These are phyloP conservation scores for Sebastes nivosus DNA, from an alignment of 2,797 vertebrate species.

Conservation along the genomic window DNA sequence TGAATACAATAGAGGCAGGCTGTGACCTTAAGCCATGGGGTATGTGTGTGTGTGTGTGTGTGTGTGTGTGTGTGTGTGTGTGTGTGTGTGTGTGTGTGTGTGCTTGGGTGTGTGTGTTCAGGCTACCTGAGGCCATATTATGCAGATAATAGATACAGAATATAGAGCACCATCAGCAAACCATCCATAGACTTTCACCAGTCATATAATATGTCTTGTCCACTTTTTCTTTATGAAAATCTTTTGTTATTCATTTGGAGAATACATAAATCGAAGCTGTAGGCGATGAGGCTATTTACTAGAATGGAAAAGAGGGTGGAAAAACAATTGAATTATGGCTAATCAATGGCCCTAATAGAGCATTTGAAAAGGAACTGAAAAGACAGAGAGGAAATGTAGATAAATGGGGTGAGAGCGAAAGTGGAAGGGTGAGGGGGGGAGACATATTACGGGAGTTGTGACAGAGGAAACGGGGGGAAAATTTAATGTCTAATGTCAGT, in stretches of 20 bases:
- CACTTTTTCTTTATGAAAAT: slow-evolving; percentile 1
- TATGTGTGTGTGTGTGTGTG: background rate
- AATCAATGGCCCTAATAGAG: slow-evolving; percentile 37
- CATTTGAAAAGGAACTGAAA: slow-evolving; percentile 41
- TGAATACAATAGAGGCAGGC: slow-evolving; percentile 37
- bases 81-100: background rate
- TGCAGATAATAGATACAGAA: background rate
- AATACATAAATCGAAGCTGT: slow-evolving; percentile 24
- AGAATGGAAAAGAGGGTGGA: slow-evolving; percentile 1
- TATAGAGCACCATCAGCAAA: background rate
- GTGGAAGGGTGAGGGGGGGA: background rate
- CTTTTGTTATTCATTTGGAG: slow-evolving; percentile 1
- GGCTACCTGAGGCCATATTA: slow-evolving; percentile 20
- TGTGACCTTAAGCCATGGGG: slow-evolving; percentile 34
- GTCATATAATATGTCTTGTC: background rate
- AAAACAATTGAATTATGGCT: slow-evolving; percentile 37
- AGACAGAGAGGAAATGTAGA: slow-evolving; percentile 29
- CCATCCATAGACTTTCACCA: background rate
- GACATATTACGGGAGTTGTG: slow-evolving; percentile 8
- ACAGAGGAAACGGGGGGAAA: slow-evolving; percentile 15
- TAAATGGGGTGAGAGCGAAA: background rate
- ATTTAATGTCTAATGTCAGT: slow-evolving; percentile 21
- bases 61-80: background rate
- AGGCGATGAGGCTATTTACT: slow-evolving; percentile 2
- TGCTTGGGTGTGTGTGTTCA: slow-evolving; percentile 10